A percentile compares a stretch with the other conserved stretches of the same genome.
Evolutionary conservation across 2,888 invertebrate genomes (phyloP).

Genomic region (Zaprionus obscuricornis): DNA sequence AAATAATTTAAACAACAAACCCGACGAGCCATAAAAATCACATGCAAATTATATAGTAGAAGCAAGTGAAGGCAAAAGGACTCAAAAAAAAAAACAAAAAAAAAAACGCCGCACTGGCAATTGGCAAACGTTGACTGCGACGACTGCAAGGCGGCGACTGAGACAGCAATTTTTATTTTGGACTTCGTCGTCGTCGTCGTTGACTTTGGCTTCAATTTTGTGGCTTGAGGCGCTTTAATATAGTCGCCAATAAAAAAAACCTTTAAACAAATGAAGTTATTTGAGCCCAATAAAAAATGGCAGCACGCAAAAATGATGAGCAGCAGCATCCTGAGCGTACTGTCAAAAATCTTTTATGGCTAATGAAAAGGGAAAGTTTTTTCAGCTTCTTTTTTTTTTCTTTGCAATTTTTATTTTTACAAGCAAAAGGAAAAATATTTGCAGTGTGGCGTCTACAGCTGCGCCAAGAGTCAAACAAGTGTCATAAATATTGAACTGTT

Average conservation of each 20-base stretch:
- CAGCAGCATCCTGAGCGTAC: conserved; percentile 42
- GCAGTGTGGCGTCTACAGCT: too few species aligned
- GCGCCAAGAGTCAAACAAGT: conserved; percentile 45
- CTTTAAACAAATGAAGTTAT: conserved; percentile 76
- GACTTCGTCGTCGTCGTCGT: conserved; percentile 15
- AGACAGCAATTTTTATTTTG: too few species aligned
- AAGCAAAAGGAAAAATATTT: too few species aligned
- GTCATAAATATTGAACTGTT: conserved; percentile 64
- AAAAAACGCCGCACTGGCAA: too few species aligned
- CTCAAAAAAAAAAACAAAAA: too few species aligned
- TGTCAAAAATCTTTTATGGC: conserved; percentile 49
- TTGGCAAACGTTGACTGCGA: too few species aligned
- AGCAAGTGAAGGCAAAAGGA: background rate
- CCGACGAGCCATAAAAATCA: conserved; percentile 76
- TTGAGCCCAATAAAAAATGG: conserved; percentile 70
- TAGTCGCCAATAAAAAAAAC: conserved; percentile 64
- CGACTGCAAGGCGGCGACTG: too few species aligned
- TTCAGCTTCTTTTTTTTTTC: too few species aligned
- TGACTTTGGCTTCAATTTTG: too few species aligned
- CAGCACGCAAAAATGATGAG: conserved; percentile 37
- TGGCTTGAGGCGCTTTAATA: conserved; percentile 52
- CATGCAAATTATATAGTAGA: conserved; percentile 79
- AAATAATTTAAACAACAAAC: conserved; percentile 80
- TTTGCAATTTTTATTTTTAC: background rate
- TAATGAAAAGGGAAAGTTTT: conserved; percentile 63